These are phyloP conservation scores for Discoglossus pictus DNA, from an alignment of 2,797 vertebrate genomes.

Conservation along the genomic window DNA sequence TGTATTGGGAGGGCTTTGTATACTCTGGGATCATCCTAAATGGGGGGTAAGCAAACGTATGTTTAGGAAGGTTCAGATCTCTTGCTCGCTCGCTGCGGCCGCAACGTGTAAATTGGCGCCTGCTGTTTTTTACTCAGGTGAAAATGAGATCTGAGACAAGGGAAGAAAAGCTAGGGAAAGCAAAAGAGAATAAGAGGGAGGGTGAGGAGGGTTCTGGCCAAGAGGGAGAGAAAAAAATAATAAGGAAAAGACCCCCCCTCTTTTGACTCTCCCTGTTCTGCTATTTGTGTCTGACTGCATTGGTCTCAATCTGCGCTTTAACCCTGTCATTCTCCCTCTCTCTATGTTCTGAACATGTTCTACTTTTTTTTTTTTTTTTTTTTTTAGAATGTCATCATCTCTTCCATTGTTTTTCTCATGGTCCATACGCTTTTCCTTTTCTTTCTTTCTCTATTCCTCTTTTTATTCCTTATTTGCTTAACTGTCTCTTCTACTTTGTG, in stretches of 20 bases:
- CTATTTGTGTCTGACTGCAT: no score
- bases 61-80: no score
- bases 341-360: no score
- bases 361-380: no score
- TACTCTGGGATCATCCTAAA: no score
- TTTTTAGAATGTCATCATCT: background rate
- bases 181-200: background rate
- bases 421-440: no score
- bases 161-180: background rate
- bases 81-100: background rate
- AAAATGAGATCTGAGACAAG: slow-evolving; percentile 49
- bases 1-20: no score
- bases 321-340: background rate
- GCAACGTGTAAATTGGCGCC: slow-evolving; percentile 42
- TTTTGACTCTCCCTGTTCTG: slow-evolving; percentile 25
- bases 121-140: slow-evolving; percentile 39
- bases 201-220: background rate
- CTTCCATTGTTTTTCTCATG: no score
- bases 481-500: no score
- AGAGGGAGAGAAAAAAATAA: background rate
- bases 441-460: no score
- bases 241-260: background rate
- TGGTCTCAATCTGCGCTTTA: background rate
- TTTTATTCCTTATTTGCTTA: no score
- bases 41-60: no score